Conservation (phyloP, 2,797 vertebrate species). For the Spondyliosoma cantharus region DNA sequence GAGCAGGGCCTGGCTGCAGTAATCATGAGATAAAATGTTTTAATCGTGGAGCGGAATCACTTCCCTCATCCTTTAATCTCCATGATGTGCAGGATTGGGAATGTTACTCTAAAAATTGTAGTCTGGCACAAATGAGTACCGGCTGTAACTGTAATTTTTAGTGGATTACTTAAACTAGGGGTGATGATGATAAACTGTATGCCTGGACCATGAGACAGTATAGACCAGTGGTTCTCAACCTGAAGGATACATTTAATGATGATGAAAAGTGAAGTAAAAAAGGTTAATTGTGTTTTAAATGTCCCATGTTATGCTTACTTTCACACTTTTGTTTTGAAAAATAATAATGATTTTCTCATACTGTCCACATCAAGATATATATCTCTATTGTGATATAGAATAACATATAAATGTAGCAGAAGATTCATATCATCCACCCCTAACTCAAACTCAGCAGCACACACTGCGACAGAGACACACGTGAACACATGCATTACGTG, state of each 20-base stretch:
- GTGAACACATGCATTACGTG: background rate
- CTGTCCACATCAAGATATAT: background rate
- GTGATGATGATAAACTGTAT: background rate
- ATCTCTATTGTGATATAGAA: background rate
- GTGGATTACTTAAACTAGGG: background rate
- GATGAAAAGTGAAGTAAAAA: background rate
- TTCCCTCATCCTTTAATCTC: constrained; percentile 68
- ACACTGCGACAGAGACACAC: background rate
- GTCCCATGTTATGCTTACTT: too few relatives aligned
- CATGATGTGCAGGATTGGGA: constrained; percentile 49
- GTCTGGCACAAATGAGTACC: constrained; percentile 27
- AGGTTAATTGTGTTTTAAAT: too few relatives aligned
- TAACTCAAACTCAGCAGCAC: constrained; percentile 4
- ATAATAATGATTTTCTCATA: too few relatives aligned
- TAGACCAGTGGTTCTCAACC: background rate
- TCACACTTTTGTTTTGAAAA: too few relatives aligned
- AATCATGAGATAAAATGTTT: constrained; percentile 68
- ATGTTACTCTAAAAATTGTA: constrained; percentile 30
- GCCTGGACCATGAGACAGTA: background rate
- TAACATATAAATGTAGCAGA: background rate
- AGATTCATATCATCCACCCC: background rate
- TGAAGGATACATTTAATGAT: background rate
- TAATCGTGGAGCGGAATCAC: constrained; percentile 60
- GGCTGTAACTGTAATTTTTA: constrained; percentile 10
- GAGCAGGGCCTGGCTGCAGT: constrained; percentile 38